A percentile compares a stretch with the other conserved stretches of the same genome.
Evolutionary conservation across 2,888 invertebrate genomes (phyloP).

Genomic region (Campopleginae sp.): DNA sequence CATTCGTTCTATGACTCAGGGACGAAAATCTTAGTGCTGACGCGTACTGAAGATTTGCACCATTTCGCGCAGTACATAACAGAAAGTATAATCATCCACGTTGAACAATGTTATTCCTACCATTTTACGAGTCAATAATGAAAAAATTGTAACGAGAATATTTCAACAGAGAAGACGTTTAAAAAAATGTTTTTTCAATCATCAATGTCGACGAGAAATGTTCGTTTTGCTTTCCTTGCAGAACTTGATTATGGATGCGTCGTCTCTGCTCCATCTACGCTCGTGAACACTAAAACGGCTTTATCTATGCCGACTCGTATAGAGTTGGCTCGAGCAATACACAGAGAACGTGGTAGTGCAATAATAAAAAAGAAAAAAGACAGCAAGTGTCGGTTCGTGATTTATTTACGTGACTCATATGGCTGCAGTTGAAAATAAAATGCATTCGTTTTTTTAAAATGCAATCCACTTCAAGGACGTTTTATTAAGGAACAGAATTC

Average conservation of each 20-base stretch:
- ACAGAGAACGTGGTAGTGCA: background rate
- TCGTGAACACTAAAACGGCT: slow-evolving; percentile 35
- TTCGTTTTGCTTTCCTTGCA: slow-evolving; percentile 11
- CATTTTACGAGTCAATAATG: background rate
- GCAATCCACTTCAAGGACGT: background rate
- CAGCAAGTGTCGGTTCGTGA: background rate
- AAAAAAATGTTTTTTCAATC: background rate
- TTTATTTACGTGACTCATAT: background rate
- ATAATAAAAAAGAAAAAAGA: slow-evolving; percentile 49
- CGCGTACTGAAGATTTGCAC: background rate
- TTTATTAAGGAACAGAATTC: background rate
- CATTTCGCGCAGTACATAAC: background rate
- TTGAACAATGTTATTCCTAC: background rate
- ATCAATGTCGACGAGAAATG: background rate
- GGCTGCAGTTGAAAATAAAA: background rate
- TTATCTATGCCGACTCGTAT: slow-evolving; percentile 39
- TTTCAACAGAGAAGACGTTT: background rate
- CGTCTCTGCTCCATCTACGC: slow-evolving; percentile 2
- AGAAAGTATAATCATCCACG: background rate
- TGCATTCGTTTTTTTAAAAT: background rate
- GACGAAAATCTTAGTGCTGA: slow-evolving; percentile 18
- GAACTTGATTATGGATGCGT: slow-evolving; percentile 2
- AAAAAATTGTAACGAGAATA: background rate
- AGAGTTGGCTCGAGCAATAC: slow-evolving; percentile 12
- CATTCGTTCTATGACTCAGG: slow-evolving; percentile 22